Evolutionary conservation across 2,113 vertebrate species (phyloP).

Genomic region (Toxostoma redivivum): DNA sequence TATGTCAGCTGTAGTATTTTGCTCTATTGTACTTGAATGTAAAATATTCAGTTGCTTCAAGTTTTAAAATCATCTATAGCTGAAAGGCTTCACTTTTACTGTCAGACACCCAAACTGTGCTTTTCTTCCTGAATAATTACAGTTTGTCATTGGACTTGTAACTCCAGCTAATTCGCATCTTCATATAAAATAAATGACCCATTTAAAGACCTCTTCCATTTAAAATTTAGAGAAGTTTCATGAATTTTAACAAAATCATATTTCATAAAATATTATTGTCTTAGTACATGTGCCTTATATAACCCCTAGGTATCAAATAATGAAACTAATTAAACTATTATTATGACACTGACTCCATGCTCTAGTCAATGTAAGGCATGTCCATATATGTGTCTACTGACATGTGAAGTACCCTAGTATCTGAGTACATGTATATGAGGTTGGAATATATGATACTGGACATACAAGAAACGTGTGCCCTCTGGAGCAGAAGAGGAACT

Average conservation of each 20-base stretch:
- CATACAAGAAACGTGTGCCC: background rate
- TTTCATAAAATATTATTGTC: background rate
- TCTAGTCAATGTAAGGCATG: background rate
- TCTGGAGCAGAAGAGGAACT: background rate
- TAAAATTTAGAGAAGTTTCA: background rate
- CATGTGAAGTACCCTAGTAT: background rate
- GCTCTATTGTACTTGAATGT: background rate
- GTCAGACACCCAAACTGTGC: background rate
- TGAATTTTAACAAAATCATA: background rate
- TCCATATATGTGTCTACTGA: background rate
- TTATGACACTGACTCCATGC: background rate
- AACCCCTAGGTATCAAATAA: background rate
- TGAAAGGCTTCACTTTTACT: background rate
- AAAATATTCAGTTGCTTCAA: background rate
- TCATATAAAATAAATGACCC: background rate
- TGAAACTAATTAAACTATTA: background rate
- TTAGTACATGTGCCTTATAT: background rate
- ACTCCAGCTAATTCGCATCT: background rate
- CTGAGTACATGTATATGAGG: too few relatives aligned
- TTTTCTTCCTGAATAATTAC: background rate
- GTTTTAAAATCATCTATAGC: background rate
- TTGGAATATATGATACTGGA: background rate
- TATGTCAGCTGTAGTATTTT: background rate
- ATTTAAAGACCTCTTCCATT: background rate
- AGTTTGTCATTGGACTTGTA: background rate